Base-by-base conservation (phyloP, 1,140 invertebrate species). In the Stegodyphus dumicola region DNA sequence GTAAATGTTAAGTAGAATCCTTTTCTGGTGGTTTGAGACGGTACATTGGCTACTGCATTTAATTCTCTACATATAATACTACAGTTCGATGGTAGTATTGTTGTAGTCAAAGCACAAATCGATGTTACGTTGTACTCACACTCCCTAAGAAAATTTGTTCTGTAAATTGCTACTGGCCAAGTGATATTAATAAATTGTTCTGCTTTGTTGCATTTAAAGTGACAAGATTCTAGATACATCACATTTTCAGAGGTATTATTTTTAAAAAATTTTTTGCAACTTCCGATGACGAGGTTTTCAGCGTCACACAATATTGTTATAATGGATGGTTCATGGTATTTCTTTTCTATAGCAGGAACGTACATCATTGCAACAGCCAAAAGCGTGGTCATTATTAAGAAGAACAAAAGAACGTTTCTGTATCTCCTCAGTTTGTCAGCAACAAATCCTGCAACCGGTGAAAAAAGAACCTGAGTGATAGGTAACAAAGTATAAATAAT, bases 401-500 rank as follows among this genome's bases (percentile, higher is more conserved):
- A 92, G 13, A 86, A 53, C 83, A 95, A 88, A 66, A 95, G 89
- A 70, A 95, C 90, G 11, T 81, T 48, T 94, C 94, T 91, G 95
- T 95, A 95, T 90, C 94, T 93, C 71, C 95, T 94, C 89, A 95
- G 94, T 90, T 94, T 94, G 90, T 95, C 95, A 86, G 95, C 94
- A 80, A 95, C 90, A 90, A 94, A 94, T 88, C 95, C 95, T 18
- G 94, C 94, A 48, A 96, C 88, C 4, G 95, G 94, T 33, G 95
- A 94, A 92, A 95, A 95, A 56, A 96, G 90, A 86, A 95, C 94
- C 52, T 94, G 93, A 3, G 95, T 92, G 74, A 96, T 92, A 2
- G 95, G 95, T 71, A 94, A 95, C 5, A 96, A 92, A 6, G 95
- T 94, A n/a, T 94, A 95, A 93, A 96, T 96, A 87, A 96, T 94